These are phyloP conservation scores for Acrocephalus scirpaceus DNA, from an alignment of 2,797 vertebrate genomes.

Conservation along the genomic window DNA sequence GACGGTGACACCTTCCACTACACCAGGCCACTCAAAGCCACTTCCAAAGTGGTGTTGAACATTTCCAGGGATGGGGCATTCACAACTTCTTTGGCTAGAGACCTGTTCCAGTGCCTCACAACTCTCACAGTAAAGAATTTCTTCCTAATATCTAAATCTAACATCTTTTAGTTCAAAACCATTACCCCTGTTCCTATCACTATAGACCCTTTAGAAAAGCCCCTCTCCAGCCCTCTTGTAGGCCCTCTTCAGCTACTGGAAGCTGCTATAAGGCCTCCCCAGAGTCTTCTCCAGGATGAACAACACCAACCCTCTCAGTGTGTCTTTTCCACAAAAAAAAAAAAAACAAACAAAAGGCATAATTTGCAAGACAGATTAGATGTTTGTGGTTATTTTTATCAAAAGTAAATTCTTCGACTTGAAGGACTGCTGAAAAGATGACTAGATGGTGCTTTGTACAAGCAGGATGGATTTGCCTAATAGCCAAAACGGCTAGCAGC, in stretches of 20 bases:
- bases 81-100: background rate
- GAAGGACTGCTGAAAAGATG: background rate
- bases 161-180: background rate
- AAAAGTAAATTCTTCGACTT: background rate
- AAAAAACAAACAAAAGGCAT: background rate
- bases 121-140: background rate
- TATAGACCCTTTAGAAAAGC: background rate
- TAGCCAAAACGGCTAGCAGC: background rate
- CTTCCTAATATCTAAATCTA: background rate
- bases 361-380: background rate
- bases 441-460: background rate
- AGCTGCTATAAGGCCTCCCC: accelerated
- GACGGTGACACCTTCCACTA: background rate
- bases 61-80: background rate
- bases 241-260: background rate
- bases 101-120: background rate
- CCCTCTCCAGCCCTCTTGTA: background rate
- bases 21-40: background rate
- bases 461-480: background rate
- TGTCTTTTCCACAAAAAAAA: background rate
- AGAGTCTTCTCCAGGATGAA: background rate
- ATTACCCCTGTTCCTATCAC: background rate
- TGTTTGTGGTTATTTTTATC: background rate
- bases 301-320: background rate
- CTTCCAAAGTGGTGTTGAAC: background rate